phyloP scores from a whole-genome alignment of 2,888 invertebrate species.

The Sinelater perroti region DNA sequence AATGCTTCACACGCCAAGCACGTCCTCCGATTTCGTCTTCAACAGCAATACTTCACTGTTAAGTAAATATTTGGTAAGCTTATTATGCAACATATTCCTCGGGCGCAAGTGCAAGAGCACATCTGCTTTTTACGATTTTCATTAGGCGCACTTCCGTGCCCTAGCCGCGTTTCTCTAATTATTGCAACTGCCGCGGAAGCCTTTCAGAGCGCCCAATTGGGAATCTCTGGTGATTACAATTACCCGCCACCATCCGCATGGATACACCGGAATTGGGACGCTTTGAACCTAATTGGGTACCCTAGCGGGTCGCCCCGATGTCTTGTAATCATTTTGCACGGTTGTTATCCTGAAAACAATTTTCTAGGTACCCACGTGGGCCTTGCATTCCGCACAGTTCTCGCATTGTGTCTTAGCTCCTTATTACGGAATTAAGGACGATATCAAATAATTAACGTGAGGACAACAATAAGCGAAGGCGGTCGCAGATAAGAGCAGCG shows the following conservation, averaged over 20 bases:
- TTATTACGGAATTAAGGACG: conserved; percentile 20
- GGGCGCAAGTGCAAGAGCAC: neutral
- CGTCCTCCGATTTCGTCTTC: neutral
- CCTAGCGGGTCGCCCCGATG: conserved; percentile 3
- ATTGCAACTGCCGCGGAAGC: conserved; percentile 11
- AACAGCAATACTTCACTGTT: conserved; percentile 11
- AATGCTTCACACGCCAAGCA: neutral
- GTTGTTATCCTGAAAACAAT: too few species aligned
- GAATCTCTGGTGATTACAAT: conserved; percentile 19
- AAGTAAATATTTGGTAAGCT: conserved; percentile 12
- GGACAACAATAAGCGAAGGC: conserved; percentile 10
- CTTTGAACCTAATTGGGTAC: conserved; percentile 16
- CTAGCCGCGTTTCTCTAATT: conserved; percentile 12
- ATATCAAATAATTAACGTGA: conserved; percentile 27
- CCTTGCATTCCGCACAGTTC: too few species aligned
- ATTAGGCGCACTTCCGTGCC: conserved; percentile 11
- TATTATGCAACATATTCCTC: conserved; percentile 17
- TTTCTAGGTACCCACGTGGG: too few species aligned
- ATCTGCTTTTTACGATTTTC: conserved; percentile 17
- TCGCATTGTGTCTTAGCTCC: too few species aligned
- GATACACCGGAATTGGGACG: conserved; percentile 11
- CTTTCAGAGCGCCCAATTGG: conserved; percentile 16
- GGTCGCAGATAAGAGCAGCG: conserved; percentile 21
- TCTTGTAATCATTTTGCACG: conserved; percentile 13
- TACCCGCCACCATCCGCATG: neutral